phyloP scores from a whole-genome alignment of 2,113 vertebrate species.

The Orthonyx spaldingii region DNA sequence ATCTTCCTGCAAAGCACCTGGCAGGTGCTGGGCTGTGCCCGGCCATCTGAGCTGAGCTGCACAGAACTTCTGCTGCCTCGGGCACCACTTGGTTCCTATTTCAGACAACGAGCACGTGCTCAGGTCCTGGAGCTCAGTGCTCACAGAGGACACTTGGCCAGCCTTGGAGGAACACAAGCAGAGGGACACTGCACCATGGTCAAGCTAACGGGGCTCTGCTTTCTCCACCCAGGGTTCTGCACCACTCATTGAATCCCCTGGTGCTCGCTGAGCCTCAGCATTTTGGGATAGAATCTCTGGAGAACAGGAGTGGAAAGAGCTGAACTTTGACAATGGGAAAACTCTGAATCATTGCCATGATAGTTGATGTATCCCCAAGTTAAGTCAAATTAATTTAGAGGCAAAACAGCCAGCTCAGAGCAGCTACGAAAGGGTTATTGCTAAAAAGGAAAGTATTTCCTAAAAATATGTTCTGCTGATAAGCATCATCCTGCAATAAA shows the following conservation, averaged over 20 bases:
- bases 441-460: not conserved
- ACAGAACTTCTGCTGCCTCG: not conserved
- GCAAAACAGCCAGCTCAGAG: not conserved
- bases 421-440: not conserved
- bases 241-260: conserved; percentile 20
- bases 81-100: not conserved
- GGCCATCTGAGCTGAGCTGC: not conserved
- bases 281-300: conserved; percentile 50
- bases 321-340: not conserved
- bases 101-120: not conserved
- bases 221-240: not conserved
- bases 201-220: not conserved
- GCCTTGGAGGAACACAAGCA: not conserved
- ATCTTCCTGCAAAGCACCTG: not conserved
- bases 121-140: not conserved
- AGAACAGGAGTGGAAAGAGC: conserved; percentile 26
- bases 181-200: not conserved
- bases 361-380: not conserved
- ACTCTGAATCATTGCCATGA: not conserved
- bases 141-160: not conserved
- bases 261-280: conserved; percentile 51
- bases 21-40: not conserved
- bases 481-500: not conserved
- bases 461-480: not conserved
- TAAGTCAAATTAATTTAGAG: not conserved